These are phyloP conservation scores for Halcyon badia DNA, from an alignment of 2,797 vertebrate genomes.

Conservation along the genomic window DNA sequence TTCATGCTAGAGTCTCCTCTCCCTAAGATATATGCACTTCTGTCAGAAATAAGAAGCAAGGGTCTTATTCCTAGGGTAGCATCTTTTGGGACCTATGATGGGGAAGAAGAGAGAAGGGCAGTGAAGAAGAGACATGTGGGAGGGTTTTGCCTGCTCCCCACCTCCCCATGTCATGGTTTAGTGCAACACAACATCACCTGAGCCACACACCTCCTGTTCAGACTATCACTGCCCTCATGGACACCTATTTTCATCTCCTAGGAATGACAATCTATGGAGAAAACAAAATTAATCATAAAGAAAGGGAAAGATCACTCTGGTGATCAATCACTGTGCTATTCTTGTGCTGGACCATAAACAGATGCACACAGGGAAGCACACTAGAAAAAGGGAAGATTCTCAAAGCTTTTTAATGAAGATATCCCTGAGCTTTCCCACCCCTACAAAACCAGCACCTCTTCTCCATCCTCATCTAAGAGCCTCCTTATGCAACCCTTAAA, in stretches of 20 bases:
- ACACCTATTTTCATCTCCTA: background rate
- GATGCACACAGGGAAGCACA: background rate
- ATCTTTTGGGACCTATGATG: fast-evolving
- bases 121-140: background rate
- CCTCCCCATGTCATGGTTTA: background rate
- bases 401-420: background rate
- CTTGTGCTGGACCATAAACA: fast-evolving
- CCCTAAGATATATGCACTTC: background rate
- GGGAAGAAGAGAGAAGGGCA: background rate
- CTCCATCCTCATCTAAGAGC: background rate
- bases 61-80: too few species aligned
- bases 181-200: background rate
- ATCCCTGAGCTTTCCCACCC: background rate
- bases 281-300: background rate
- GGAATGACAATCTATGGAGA: too few species aligned
- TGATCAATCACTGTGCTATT: fast-evolving
- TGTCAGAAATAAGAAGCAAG: background rate
- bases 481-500: background rate
- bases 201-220: background rate
- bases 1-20: background rate
- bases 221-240: background rate
- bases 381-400: background rate
- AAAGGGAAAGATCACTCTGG: background rate
- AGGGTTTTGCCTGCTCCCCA: background rate
- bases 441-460: background rate